Evolutionary conservation across 2,113 vertebrate genomes (phyloP).

Genomic region (Silurus asotus): DNA sequence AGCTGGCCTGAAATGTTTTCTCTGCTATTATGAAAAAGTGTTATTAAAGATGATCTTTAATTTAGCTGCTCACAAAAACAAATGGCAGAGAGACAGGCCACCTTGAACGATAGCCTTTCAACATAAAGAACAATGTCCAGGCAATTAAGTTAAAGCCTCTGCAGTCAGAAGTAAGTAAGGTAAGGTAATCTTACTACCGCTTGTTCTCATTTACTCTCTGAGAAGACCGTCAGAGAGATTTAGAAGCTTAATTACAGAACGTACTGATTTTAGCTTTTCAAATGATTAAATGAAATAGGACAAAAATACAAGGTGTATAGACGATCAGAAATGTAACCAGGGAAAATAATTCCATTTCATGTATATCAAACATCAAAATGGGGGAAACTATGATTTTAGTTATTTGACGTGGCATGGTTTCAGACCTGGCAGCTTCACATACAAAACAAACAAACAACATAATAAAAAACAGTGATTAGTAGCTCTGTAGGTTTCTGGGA

Average conservation of each 20-base stretch:
- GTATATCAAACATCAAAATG: neutral
- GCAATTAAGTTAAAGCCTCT: slow-evolving; percentile 32
- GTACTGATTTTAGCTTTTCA: neutral
- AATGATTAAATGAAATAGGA: neutral
- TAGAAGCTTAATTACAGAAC: neutral
- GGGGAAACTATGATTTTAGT: neutral
- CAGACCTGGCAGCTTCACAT: no score
- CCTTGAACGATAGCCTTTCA: neutral
- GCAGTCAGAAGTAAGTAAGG: slow-evolving; percentile 43
- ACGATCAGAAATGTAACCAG: neutral
- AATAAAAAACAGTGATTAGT: no score
- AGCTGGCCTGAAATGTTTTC: slow-evolving; percentile 39
- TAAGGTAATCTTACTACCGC: slow-evolving; percentile 19
- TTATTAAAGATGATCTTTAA: slow-evolving; percentile 41
- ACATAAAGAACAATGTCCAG: neutral
- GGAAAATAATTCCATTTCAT: neutral
- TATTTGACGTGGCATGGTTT: no score
- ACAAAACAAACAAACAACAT: no score
- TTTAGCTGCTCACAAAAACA: slow-evolving; percentile 65
- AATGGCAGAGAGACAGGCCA: slow-evolving; percentile 55
- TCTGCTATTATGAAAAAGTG: slow-evolving; percentile 35
- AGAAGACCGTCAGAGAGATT: neutral
- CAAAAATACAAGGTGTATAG: neutral
- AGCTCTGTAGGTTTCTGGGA: no score
- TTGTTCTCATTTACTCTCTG: slow-evolving; percentile 43